Conservation (phyloP, 2,113 vertebrate genomes). For the Barbus barbus region DNA sequence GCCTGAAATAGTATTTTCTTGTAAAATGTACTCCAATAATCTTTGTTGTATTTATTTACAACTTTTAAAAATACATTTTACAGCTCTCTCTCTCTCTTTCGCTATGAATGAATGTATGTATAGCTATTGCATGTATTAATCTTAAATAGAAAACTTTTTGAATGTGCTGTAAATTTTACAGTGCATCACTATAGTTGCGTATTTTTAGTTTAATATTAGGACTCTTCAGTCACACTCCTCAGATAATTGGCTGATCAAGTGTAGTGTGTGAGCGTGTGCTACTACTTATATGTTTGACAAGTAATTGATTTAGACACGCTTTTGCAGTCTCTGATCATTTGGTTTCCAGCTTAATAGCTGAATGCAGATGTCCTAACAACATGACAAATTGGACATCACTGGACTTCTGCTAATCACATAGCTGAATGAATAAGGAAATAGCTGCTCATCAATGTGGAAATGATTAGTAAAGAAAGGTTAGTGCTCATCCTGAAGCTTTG, state of each 20-base stretch:
- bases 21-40: too few species aligned
- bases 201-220: not conserved
- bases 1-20: too few species aligned
- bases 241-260: not conserved
- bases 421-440: conserved; percentile 1
- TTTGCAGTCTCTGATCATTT: not conserved
- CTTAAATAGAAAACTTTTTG: too few species aligned
- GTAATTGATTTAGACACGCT: not conserved
- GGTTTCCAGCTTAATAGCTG: conserved; percentile 25
- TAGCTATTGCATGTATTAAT: too few species aligned
- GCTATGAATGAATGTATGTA: too few species aligned
- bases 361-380: not conserved
- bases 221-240: not conserved
- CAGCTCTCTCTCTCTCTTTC: too few species aligned
- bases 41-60: too few species aligned
- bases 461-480: not conserved
- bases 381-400: conserved; percentile 15
- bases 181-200: not conserved
- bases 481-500: not conserved
- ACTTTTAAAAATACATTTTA: too few species aligned
- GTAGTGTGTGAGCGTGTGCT: too few species aligned
- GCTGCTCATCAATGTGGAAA: not conserved
- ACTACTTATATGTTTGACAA: not conserved
- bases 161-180: too few species aligned
- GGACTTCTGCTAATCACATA: conserved; percentile 15